These are phyloP conservation scores for Synanthedon formicaeformis DNA, from an alignment of 2,888 invertebrate species.

Conservation along the genomic window DNA sequence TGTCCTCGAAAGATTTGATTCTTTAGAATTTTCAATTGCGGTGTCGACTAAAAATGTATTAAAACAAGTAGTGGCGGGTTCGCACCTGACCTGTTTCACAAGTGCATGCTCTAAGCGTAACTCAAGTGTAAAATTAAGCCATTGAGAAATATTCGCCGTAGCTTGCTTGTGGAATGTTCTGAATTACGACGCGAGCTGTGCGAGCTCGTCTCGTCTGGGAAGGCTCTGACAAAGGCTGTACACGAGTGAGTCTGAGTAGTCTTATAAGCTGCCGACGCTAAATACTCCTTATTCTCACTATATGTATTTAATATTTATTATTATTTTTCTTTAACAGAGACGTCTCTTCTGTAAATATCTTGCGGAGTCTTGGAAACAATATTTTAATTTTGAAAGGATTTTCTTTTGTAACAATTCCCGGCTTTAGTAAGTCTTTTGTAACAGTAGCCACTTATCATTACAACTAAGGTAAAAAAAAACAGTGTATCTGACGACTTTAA, in stretches of 20 bases:
- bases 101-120: slow-evolving; percentile 9
- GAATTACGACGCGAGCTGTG: slow-evolving; percentile 20
- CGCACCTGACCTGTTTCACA: neutral
- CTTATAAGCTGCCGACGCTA: neutral
- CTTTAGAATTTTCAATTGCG: too few species aligned
- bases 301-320: too few species aligned
- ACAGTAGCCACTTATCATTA: too few species aligned
- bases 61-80: neutral
- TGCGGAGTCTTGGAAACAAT: too few species aligned
- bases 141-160: slow-evolving; percentile 24
- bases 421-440: too few species aligned
- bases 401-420: too few species aligned
- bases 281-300: neutral
- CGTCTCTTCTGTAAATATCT: too few species aligned
- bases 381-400: too few species aligned
- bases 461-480: too few species aligned
- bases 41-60: neutral
- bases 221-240: slow-evolving; percentile 15
- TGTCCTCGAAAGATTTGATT: too few species aligned
- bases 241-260: slow-evolving; percentile 6
- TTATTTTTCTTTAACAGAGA: too few species aligned
- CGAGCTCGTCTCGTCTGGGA: slow-evolving; percentile 11
- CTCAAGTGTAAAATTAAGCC: slow-evolving; percentile 37
- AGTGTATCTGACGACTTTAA: too few species aligned
- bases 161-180: slow-evolving; percentile 18